A percentile compares a stretch with the other conserved stretches of the same genome.
Conservation (phyloP, 2,888 invertebrate genomes). For the Cremastinae sp. region DNA sequence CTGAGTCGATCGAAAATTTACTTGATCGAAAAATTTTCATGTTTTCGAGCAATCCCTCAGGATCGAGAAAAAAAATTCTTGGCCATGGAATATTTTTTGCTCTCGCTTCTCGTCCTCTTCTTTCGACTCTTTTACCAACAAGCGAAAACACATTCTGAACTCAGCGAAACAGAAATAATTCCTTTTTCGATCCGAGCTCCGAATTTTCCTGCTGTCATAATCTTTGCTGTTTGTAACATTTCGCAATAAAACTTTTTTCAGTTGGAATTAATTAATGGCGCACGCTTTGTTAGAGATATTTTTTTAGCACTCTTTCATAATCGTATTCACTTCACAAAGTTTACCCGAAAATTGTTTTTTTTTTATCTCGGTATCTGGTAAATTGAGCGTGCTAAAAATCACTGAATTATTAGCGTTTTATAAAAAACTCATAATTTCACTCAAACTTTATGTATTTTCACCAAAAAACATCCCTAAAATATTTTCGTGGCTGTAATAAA, state of each 20-base stretch:
- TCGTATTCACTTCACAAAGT: too few relatives aligned
- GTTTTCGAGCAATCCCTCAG: too few relatives aligned
- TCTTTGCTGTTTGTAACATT: slow-evolving; percentile 4
- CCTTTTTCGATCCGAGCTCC: slow-evolving; percentile 6
- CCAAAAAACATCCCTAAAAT: too few relatives aligned
- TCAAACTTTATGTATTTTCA: slow-evolving; percentile 1
- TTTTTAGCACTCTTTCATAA: background rate
- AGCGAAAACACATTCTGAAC: slow-evolving; percentile 8
- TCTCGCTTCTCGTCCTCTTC: background rate
- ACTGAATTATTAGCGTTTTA: background rate
- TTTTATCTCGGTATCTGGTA: too few relatives aligned
- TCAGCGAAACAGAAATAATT: slow-evolving; percentile 30
- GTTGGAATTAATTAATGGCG: background rate
- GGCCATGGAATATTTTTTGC: too few relatives aligned
- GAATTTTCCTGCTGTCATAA: slow-evolving; percentile 8
- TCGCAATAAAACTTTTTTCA: background rate
- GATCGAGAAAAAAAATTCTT: too few relatives aligned
- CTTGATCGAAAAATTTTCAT: too few relatives aligned
- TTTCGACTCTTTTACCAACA: background rate
- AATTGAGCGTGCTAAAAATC: slow-evolving; percentile 3
- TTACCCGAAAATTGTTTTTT: too few relatives aligned
- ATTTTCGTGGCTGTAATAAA: too few relatives aligned
- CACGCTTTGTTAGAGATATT: background rate
- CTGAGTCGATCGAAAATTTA: background rate
- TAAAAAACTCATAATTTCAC: slow-evolving; percentile 3